Percentiles rank a stretch among this genome's conserved stretches.
phyloP scores from a whole-genome alignment of 2,797 vertebrate genomes.

The Hydrolagus colliei region DNA sequence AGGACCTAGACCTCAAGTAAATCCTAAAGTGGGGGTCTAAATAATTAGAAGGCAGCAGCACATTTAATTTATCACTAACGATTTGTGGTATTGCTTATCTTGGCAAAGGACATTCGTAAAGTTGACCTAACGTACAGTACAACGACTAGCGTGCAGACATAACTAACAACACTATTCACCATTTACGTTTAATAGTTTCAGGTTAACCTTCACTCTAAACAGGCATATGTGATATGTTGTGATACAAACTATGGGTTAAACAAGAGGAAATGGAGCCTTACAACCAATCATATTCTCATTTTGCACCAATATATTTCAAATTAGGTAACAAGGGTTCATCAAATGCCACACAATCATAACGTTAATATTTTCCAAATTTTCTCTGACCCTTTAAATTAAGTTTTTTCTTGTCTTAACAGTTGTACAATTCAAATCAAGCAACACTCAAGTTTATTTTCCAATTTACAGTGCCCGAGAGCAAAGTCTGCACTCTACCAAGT shows the following conservation, averaged over 20 bases:
- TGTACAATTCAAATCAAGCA: constrained; percentile 12
- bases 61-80: constrained; percentile 9
- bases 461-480: background rate
- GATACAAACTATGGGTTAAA: background rate
- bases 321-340: background rate
- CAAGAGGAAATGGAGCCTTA: background rate
- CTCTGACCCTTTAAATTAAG: background rate
- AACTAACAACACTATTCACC: background rate
- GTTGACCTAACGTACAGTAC: constrained; percentile 15
- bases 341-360: background rate
- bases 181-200: background rate
- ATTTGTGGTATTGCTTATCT: constrained; percentile 11
- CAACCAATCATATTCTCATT: background rate
- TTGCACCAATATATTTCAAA: background rate
- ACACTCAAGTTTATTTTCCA: background rate
- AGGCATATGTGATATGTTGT: background rate
- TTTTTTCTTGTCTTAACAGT: background rate
- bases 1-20: constrained; percentile 19
- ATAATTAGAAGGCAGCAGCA: constrained; percentile 23
- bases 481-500: constrained; percentile 12
- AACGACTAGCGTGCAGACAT: background rate
- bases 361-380: background rate
- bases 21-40: constrained; percentile 19
- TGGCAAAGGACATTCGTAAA: constrained; percentile 14
- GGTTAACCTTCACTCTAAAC: background rate